Conservation (phyloP, 2,797 vertebrate genomes). For the Orestias chungarensis region DNA sequence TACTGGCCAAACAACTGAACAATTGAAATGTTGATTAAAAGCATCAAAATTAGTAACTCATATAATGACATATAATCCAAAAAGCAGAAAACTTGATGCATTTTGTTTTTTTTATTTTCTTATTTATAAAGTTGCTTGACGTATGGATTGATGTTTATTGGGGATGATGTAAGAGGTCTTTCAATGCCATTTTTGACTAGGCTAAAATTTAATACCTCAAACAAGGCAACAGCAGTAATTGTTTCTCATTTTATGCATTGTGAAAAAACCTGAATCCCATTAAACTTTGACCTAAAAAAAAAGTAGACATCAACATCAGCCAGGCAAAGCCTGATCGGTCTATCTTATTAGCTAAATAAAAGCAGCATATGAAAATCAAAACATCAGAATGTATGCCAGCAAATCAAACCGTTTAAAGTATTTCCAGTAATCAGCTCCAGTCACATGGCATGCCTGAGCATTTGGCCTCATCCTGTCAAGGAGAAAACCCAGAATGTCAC, state of each 20-base stretch:
- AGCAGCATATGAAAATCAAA: not conserved
- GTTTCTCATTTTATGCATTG: not conserved
- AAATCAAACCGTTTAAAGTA: conserved; percentile 86
- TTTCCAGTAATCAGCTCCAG: conserved; percentile 88
- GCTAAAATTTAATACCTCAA: not conserved
- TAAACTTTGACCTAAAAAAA: not conserved
- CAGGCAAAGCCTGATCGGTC: not conserved
- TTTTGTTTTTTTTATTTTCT: not conserved
- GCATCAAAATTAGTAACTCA: not conserved
- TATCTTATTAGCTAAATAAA: not conserved
- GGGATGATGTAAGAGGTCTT: not conserved
- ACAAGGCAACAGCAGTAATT: not conserved
- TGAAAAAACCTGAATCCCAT: not conserved
- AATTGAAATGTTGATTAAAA: not conserved
- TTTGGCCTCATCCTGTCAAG: conserved; percentile 73
- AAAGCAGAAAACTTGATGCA: not conserved
- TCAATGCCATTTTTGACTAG: not conserved
- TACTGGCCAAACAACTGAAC: not conserved
- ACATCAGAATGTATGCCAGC: not conserved
- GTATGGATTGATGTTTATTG: not conserved
- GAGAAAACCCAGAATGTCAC: conserved; percentile 35
- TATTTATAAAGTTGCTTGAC: not conserved
- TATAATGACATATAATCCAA: not conserved
- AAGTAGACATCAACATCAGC: not conserved
- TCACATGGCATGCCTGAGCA: conserved; percentile 70